Base-by-base conservation (phyloP, 1,140 invertebrate genomes). In the Tribolium castaneum region DNA sequence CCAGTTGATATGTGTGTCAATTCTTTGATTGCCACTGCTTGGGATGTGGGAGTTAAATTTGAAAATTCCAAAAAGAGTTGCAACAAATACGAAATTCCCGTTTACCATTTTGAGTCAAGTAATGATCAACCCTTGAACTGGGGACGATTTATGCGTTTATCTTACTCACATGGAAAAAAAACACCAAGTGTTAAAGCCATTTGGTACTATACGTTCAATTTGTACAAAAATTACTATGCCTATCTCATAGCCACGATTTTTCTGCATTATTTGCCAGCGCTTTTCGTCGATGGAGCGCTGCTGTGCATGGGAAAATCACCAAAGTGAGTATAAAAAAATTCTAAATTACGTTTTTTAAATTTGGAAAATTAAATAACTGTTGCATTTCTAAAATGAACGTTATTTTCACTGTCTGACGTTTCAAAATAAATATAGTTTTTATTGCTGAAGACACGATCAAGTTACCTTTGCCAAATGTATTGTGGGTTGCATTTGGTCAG, bases 1-100 rank as follows among this genome's bases (percentile, higher is more conserved):
- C 97, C 97, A 0, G 96, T 95, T 0, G 97, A 98, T 88, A 91
- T 92, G 77, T 93, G 93, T 2, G 92, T 96, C n/a, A 96, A 96
- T 84, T 91, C 94, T 45, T 89, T 97, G 50, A 92, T 98, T 45
- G 91, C 90, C 0, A 89, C 92, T 2, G 93, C 93, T 7, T 93
- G 71, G 89, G 76, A 82, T 34, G 74, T 83, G 3, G 74, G 25
- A 12, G 66, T 78, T 12, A 50, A 52, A 12, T 83, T 71, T 70
- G 16, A 71, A 54, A 70, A 81, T 72, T 0, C 54, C 59, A 76
- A 72, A 35, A 12, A 39, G 6, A 9, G 62, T 10, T 56, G 35
- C 10, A 12, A 45, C 2, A 25, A 70, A 1, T 81, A 84, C 14
- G 83, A 91, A 34, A 89, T 90, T 16, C 87, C 90, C 1, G 90